Conservation (phyloP, 2,113 vertebrate genomes). For the Lynx canadensis region DNA sequence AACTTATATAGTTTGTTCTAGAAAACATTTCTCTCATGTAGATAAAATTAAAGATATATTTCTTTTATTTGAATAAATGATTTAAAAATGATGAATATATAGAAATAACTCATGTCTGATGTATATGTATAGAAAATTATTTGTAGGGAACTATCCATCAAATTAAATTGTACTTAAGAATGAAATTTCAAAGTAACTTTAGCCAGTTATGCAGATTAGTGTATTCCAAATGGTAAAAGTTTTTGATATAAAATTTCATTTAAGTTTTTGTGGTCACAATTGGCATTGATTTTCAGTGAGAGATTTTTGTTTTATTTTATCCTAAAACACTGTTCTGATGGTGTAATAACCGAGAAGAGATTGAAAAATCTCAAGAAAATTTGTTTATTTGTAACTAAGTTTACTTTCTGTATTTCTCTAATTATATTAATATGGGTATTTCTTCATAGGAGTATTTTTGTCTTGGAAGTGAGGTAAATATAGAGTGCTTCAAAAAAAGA, state of each 20-base stretch:
- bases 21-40: neutral
- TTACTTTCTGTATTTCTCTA: slow-evolving; percentile 45
- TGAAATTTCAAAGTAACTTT: neutral
- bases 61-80: neutral
- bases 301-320: neutral
- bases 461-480: neutral
- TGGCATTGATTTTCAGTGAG: neutral
- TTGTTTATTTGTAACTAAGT: neutral
- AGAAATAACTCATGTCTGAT: neutral
- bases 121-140: neutral
- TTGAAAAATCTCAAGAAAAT: neutral
- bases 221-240: neutral
- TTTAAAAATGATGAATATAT: neutral
- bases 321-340: neutral
- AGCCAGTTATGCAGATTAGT: neutral
- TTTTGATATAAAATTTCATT: neutral
- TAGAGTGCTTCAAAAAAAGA: neutral
- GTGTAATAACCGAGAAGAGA: neutral
- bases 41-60: neutral
- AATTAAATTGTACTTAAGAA: neutral
- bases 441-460: neutral
- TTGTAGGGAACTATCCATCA: neutral
- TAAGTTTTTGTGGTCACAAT: neutral
- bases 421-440: neutral
- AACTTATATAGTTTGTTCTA: neutral